Evolutionary conservation across 2,888 invertebrate species (phyloP).

Genomic region (Drosophila affinis): DNA sequence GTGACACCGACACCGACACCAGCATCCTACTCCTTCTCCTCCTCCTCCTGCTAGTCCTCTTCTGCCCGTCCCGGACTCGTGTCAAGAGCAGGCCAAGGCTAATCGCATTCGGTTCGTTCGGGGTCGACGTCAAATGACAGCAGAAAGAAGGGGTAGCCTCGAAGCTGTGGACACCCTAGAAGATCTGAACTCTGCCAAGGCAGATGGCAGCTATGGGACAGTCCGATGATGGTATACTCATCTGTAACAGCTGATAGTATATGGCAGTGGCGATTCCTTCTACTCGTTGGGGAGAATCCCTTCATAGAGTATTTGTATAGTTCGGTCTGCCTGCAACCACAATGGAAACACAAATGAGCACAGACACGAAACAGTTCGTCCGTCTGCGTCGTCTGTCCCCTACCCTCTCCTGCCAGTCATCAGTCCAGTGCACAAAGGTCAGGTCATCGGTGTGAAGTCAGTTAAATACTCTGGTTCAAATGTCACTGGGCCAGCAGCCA

Average conservation of each 20-base stretch:
- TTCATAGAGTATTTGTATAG: no score
- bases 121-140: conserved; percentile 47
- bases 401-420: conserved; percentile 2
- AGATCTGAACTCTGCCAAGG: background rate
- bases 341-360: background rate
- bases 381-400: background rate
- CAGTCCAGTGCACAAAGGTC: conserved; percentile 28
- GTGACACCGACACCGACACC: background rate
- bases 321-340: no score
- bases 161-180: background rate
- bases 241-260: no score
- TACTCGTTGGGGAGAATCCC: no score
- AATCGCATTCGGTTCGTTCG: conserved; percentile 52
- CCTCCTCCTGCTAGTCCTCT: no score
- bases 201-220: no score
- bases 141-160: background rate
- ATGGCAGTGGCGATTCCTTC: background rate
- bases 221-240: no score
- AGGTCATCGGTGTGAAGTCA: conserved; percentile 33
- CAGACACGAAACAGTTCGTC: background rate
- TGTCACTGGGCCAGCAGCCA: conserved; percentile 16
- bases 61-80: background rate
- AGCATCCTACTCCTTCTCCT: background rate
- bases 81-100: conserved; percentile 43
- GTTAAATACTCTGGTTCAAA: conserved; percentile 27